phyloP scores from a whole-genome alignment of 2,888 invertebrate species.

The Agelastica alni region DNA sequence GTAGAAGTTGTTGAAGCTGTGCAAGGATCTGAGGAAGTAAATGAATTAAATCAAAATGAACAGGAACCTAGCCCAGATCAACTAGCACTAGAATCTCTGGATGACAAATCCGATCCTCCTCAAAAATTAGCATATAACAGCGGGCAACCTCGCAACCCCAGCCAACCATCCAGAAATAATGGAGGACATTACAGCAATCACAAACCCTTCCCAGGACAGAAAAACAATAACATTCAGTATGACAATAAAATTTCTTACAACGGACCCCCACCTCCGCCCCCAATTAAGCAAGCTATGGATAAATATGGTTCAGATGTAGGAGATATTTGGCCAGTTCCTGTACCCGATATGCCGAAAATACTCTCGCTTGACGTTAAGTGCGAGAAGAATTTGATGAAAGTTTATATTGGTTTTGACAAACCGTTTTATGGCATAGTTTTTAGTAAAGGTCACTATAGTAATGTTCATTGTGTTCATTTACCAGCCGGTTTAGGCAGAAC shows the following conservation, averaged over 20 bases:
- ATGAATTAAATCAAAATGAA: conserved; percentile 62
- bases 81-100: conserved; percentile 69
- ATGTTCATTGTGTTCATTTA: conserved; percentile 88
- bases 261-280: conserved; percentile 69
- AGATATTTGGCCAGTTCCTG: conserved; percentile 84
- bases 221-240: conserved; percentile 53
- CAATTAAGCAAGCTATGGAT: conserved; percentile 54
- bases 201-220: conserved; percentile 62
- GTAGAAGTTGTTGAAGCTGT: conserved; percentile 69
- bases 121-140: conserved; percentile 58
- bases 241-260: conserved; percentile 68
- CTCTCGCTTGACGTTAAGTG: conserved; percentile 91
- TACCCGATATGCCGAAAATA: conserved; percentile 91
- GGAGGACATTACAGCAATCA: conserved; percentile 50
- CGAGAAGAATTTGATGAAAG: conserved; percentile 92
- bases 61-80: conserved; percentile 69
- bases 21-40: conserved; percentile 60
- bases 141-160: conserved; percentile 20
- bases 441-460: conserved; percentile 92
- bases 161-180: conserved; percentile 54
- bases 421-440: conserved; percentile 96
- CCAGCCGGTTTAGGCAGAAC: conserved; percentile 83
- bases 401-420: conserved; percentile 90
- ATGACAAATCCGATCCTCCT: conserved; percentile 65
- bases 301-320: conserved; percentile 51